A percentile compares a stretch with the other conserved stretches of the same genome.
Conservation (phyloP, 2,888 invertebrate species). For the Meliscaeva auricollis region DNA sequence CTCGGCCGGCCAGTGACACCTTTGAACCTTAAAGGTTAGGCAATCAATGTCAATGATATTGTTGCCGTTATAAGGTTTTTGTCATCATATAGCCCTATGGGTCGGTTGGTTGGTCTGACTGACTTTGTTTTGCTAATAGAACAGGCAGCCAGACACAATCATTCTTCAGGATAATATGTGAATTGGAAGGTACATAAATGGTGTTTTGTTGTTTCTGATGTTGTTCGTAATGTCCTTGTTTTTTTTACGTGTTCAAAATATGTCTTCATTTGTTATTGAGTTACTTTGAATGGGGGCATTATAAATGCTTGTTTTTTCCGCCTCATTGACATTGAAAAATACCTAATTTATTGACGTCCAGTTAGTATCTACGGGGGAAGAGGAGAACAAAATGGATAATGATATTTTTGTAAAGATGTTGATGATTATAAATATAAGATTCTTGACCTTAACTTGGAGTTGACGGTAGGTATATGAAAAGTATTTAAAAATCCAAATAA, state of each 20-base stretch:
- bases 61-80: conserved; percentile 38
- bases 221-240: conserved; percentile 27
- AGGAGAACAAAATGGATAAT: too few relatives aligned
- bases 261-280: conserved; percentile 16
- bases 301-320: conserved; percentile 52
- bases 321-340: conserved; percentile 52
- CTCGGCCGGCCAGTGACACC: conserved; percentile 47
- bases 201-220: conserved; percentile 27
- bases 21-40: conserved; percentile 44
- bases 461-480: too few relatives aligned
- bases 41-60: conserved; percentile 71
- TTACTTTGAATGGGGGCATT: background rate
- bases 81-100: background rate
- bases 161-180: background rate
- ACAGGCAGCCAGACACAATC: conserved; percentile 2
- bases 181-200: conserved; percentile 3
- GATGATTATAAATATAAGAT: too few relatives aligned
- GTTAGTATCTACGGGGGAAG: too few relatives aligned
- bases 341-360: conserved; percentile 21
- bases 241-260: background rate
- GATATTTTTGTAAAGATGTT: too few relatives aligned
- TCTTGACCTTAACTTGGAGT: too few relatives aligned
- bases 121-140: background rate
- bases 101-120: background rate
- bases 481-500: too few relatives aligned